These are phyloP conservation scores for Chrysopilus asiliformis DNA, from an alignment of 2,888 invertebrate species.

Conservation along the genomic window DNA sequence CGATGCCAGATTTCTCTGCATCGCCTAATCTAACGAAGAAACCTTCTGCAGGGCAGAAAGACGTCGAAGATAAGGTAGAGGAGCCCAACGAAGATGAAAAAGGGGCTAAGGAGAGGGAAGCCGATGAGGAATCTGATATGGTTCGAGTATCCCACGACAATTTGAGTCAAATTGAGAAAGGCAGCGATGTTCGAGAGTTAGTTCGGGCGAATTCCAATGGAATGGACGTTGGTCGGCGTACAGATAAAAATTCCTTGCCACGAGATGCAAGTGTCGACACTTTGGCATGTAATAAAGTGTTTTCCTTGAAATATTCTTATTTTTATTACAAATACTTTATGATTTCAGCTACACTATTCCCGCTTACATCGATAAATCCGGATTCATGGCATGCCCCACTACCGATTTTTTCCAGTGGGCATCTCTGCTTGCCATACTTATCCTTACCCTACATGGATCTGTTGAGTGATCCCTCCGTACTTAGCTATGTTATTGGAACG, in stretches of 20 bases:
- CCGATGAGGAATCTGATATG: background rate
- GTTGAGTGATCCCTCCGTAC: slow-evolving; percentile 71
- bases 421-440: slow-evolving; percentile 88
- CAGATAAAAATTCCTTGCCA: slow-evolving; percentile 40
- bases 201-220: slow-evolving; percentile 27
- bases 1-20: slow-evolving; percentile 48
- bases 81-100: slow-evolving; percentile 19
- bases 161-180: slow-evolving; percentile 14
- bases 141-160: slow-evolving; percentile 23
- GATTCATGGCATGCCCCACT: slow-evolving; percentile 75
- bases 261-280: slow-evolving; percentile 57
- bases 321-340: too few species aligned
- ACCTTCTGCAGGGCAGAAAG: slow-evolving; percentile 1
- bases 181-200: slow-evolving; percentile 24
- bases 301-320: background rate
- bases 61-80: slow-evolving; percentile 8
- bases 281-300: slow-evolving; percentile 35
- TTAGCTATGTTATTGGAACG: slow-evolving; percentile 86
- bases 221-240: slow-evolving; percentile 19
- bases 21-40: slow-evolving; percentile 3
- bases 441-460: slow-evolving; percentile 91
- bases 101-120: slow-evolving; percentile 14
- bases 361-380: slow-evolving; percentile 28
- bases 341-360: slow-evolving; percentile 25
- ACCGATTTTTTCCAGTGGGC: slow-evolving; percentile 76